phyloP scores from a whole-genome alignment of 2,113 vertebrate genomes.

The Montifringilla adamsi region DNA sequence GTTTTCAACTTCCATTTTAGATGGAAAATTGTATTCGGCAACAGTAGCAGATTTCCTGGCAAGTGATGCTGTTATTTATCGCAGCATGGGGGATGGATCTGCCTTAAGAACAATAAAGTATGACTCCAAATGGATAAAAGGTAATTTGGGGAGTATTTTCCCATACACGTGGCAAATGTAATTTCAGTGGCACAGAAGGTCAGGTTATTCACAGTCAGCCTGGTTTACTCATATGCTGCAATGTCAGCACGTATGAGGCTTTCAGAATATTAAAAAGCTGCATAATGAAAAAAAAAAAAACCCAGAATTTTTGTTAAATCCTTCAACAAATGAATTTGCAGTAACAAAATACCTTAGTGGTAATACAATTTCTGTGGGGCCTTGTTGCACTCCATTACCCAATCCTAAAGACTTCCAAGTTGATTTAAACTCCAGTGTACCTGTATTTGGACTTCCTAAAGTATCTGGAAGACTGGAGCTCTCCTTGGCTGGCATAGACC shows the following conservation, averaged over 20 bases:
- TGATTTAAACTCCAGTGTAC: constrained; percentile 30
- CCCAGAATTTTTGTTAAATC: constrained; percentile 31
- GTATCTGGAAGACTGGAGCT: not conserved
- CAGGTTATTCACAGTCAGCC: not conserved
- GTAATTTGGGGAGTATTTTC: constrained; percentile 70
- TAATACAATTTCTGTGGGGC: constrained; percentile 44
- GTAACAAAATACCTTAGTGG: constrained; percentile 43
- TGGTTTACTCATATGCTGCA: not conserved
- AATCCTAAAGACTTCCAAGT: constrained; percentile 1
- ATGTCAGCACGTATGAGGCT: not conserved
- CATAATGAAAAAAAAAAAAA: not conserved
- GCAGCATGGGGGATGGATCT: constrained; percentile 97
- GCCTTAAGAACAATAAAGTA: constrained; percentile 98
- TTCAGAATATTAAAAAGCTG: not conserved
- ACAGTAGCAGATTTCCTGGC: constrained; percentile 98
- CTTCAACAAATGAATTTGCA: constrained; percentile 49
- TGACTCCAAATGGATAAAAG: constrained; percentile 99
- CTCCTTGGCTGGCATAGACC: not conserved
- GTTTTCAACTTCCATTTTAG: constrained; percentile 72
- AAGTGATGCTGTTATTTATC: constrained; percentile 98
- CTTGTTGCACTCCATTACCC: constrained; percentile 56
- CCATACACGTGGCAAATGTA: not conserved
- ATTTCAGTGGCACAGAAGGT: not conserved
- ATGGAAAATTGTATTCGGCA: constrained; percentile 96
- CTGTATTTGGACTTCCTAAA: not conserved